These are phyloP conservation scores for Emesis furor DNA, from an alignment of 2,888 invertebrate species.

Conservation along the genomic window DNA sequence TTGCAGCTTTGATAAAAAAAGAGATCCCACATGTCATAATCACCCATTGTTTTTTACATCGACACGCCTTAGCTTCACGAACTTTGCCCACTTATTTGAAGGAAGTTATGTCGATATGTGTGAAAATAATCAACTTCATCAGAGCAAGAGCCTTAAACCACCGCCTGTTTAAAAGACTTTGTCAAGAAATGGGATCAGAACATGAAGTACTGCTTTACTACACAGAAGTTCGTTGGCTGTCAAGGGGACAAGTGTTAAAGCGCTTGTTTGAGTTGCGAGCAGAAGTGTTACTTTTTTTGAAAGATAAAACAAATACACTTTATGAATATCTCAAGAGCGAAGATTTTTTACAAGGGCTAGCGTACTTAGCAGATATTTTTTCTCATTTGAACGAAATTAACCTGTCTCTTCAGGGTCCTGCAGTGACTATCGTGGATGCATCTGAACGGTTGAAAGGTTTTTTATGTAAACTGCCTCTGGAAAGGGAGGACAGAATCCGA, in stretches of 20 bases:
- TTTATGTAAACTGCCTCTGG: constrained; percentile 21
- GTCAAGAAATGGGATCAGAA: constrained; percentile 69
- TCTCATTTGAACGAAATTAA: constrained; percentile 35
- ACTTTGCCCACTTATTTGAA: constrained; percentile 60
- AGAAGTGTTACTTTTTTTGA: constrained; percentile 58
- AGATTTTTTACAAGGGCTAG: constrained; percentile 33
- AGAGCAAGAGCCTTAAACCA: constrained; percentile 68
- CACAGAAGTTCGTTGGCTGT: constrained; percentile 71
- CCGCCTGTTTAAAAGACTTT: constrained; percentile 70
- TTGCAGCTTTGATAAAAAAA: too few species aligned
- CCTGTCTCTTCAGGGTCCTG: constrained; percentile 45
- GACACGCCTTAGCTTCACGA: constrained; percentile 47
- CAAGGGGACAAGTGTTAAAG: constrained; percentile 69
- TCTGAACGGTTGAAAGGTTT: constrained; percentile 24
- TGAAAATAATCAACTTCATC: constrained; percentile 67
- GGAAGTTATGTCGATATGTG: constrained; percentile 55
- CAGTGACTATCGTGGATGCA: constrained; percentile 27
- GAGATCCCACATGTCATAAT: too few species aligned
- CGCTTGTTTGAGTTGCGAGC: constrained; percentile 67
- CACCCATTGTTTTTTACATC: too few species aligned
- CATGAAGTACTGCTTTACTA: constrained; percentile 33
- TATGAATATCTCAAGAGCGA: constrained; percentile 14
- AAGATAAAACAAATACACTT: constrained; percentile 46
- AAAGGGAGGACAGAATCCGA: constrained; percentile 13
- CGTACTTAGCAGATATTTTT: constrained; percentile 36